Evolutionary conservation across 2,797 vertebrate species (phyloP).

Genomic region (Bryconaethiops microstoma): DNA sequence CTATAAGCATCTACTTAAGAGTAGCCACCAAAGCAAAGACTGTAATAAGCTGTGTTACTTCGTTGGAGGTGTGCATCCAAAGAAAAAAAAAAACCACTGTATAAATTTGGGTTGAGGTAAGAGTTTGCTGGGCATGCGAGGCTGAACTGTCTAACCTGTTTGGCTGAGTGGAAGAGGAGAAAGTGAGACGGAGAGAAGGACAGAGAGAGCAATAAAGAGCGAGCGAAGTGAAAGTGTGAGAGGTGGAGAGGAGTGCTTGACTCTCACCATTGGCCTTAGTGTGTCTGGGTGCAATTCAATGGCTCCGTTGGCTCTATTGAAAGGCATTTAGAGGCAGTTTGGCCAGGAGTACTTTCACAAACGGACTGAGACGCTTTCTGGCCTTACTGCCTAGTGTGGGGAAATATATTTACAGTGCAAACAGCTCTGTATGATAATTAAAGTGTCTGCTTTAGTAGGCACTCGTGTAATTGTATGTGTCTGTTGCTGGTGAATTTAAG

Average conservation of each 20-base stretch:
- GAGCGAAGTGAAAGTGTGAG: neutral
- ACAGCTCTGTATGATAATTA: neutral
- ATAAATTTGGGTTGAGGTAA: neutral
- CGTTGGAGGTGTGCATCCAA: no score
- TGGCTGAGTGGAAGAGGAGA: neutral
- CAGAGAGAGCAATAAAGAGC: neutral
- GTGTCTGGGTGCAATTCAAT: no score
- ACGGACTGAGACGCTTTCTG: neutral
- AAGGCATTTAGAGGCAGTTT: conserved; percentile 12
- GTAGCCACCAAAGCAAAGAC: no score
- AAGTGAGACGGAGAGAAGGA: neutral
- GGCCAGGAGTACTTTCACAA: neutral
- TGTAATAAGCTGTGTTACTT: no score
- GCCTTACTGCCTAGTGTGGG: neutral
- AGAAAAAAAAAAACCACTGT: no score
- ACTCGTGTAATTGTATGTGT: neutral
- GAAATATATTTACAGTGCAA: neutral
- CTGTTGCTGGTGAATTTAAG: conserved; percentile 9
- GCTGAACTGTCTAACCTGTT: neutral
- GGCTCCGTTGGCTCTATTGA: neutral
- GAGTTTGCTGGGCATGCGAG: neutral
- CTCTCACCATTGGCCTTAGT: neutral
- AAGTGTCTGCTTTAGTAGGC: neutral
- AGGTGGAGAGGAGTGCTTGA: conserved; percentile 18
- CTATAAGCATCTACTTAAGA: no score